phyloP scores from a whole-genome alignment of 1,140 invertebrate species.

The Aphaenogaster ashmeadi region DNA sequence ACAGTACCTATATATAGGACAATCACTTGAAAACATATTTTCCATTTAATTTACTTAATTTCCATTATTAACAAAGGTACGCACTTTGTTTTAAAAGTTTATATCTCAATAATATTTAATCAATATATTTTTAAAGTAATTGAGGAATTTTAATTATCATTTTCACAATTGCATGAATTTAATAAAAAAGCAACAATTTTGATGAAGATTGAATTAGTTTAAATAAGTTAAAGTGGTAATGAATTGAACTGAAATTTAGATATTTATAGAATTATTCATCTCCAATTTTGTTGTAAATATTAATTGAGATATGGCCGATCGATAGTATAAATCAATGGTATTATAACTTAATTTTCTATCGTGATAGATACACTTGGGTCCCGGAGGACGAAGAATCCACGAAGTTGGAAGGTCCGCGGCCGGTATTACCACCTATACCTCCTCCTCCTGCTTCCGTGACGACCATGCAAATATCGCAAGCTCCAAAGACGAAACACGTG shows the following conservation, averaged over 20 bases:
- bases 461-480: conserved; percentile 86
- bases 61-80: neutral
- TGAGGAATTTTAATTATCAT: neutral
- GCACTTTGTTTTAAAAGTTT: neutral
- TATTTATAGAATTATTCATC: neutral
- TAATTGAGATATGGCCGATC: neutral
- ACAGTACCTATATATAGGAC: conserved; percentile 32
- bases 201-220: neutral
- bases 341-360: neutral
- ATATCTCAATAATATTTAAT: neutral
- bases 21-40: neutral
- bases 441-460: conserved; percentile 65
- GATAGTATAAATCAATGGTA: neutral
- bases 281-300: neutral
- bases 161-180: neutral
- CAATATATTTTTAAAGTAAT: neutral
- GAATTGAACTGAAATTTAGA: neutral
- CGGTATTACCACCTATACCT: conserved; percentile 84
- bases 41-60: neutral
- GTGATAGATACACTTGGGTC: conserved; percentile 90
- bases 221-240: neutral
- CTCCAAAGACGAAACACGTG: conserved; percentile 92
- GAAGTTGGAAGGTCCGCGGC: conserved; percentile 90
- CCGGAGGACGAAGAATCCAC: conserved; percentile 92
- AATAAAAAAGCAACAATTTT: neutral